Base-by-base conservation (phyloP, 2,797 vertebrate species). In the Spatula clypeata region DNA sequence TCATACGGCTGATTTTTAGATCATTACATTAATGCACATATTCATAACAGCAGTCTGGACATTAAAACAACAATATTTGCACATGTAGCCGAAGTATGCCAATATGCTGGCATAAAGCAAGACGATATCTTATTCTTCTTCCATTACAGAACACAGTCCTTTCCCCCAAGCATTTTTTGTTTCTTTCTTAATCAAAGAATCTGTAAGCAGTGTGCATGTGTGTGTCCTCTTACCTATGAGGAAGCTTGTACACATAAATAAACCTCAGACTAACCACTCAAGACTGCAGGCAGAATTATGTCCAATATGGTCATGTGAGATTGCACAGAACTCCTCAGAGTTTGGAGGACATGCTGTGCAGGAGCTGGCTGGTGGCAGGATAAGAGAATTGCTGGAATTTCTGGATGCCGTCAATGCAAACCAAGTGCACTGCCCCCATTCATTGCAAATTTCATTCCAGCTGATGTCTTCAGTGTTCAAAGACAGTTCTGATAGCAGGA, bases 291-390 rank as follows among this genome's bases (percentile, higher is more conserved):
- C 7, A 32, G 18, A 88, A 65, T 32, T 6, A 24, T 81, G 24
- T 23, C 9, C 32, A 17, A 38, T n/a, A 31, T 0, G 0, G 34
- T 51, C 42, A 54, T 0, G 1, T 11, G n/a, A 58, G 13, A 19
- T 1, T 5, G 14, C 45, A 32, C 26, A 90, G 19, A 81, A 29
- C 16, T 18, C 16, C 4, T 27, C 1, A 11, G 11, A 44, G 49
- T 83, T 79, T 42, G 49, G 60, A 89, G 5, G 11, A 54, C 2
- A 1, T 3, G 1, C 1, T 38, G 21, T 32, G 16, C 72, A 74
- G 11, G 13, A 83, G 19, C 34, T 55, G 5, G 21, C 13, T 55
- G 13, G 36, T 45, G 11, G 11, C 21, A 81, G 26, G 57, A 13
- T 7, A 45, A 53, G 16, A 76, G 23, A 69, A 60, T 3, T 49